phyloP scores from a whole-genome alignment of 1,140 invertebrate species.

The Tachypleus tridentatus region DNA sequence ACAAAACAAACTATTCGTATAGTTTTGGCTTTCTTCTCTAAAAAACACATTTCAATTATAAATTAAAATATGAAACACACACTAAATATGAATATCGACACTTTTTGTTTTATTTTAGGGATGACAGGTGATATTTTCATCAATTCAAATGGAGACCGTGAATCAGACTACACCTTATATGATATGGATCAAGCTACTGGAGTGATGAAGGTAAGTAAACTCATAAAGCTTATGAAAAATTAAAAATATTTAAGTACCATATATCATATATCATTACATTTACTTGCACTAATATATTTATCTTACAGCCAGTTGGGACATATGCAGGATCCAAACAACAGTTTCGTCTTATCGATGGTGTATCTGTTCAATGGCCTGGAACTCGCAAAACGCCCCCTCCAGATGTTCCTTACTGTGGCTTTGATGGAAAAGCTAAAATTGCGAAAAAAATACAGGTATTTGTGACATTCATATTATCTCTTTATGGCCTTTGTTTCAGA shows the following conservation, averaged over 20 bases:
- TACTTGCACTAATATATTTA: constrained; percentile 49
- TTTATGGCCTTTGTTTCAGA: too few relatives aligned
- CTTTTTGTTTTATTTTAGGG: constrained; percentile 34
- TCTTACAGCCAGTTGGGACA: constrained; percentile 35
- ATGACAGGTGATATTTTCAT: constrained; percentile 73
- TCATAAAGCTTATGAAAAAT: too few relatives aligned
- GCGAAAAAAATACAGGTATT: constrained; percentile 4
- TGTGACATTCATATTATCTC: too few relatives aligned
- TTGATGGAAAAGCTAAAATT: constrained; percentile 11
- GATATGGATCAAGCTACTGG: constrained; percentile 71
- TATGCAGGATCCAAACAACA: constrained; percentile 2
- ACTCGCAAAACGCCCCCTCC: constrained; percentile 1
- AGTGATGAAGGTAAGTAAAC: constrained; percentile 40
- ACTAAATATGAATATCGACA: too few relatives aligned
- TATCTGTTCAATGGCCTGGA: constrained; percentile 16
- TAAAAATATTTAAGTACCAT: constrained; percentile 43
- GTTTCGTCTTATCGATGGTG: constrained; percentile 1
- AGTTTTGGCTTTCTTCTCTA: too few relatives aligned
- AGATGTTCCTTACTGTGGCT: constrained; percentile 15
- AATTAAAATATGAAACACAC: too few relatives aligned
- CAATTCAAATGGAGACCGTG: constrained; percentile 68
- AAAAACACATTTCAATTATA: too few relatives aligned
- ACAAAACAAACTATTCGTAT: too few relatives aligned
- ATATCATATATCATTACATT: constrained; percentile 49
- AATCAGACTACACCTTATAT: constrained; percentile 69